phyloP scores from a whole-genome alignment of 2,113 vertebrate species.

The Sterna hirundo region DNA sequence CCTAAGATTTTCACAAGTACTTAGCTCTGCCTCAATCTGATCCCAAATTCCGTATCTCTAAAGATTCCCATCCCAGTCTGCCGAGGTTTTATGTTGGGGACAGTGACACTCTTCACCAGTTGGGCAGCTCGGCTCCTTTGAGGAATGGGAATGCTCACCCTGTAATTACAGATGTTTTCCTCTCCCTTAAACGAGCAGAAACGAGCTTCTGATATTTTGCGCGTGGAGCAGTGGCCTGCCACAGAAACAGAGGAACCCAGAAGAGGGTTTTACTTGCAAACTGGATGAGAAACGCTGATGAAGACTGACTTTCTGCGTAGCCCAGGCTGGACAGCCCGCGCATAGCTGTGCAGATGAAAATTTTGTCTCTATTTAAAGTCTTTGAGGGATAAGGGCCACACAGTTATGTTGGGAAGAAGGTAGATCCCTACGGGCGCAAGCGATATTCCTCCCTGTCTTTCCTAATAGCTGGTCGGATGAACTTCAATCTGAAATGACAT shows the following conservation, averaged over 20 bases:
- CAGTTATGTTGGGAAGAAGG: background rate
- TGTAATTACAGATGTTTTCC: background rate
- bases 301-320: background rate
- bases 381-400: background rate
- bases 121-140: background rate
- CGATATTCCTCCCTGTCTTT: background rate
- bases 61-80: background rate
- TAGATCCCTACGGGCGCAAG: background rate
- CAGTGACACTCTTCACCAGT: background rate
- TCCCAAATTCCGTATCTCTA: background rate
- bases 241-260: background rate
- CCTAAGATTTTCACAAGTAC: background rate
- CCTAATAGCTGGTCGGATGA: background rate
- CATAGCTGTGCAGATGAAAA: background rate
- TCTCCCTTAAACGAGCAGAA: background rate
- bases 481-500: background rate
- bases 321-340: background rate
- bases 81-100: accelerated
- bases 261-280: background rate
- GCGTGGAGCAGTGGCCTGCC: background rate
- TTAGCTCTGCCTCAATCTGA: background rate
- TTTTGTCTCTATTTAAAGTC: background rate
- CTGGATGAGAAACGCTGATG: background rate
- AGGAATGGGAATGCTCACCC: background rate
- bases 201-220: background rate